Percentiles rank a stretch among this genome's conserved stretches.
These are phyloP conservation scores for Protosalanx chinensis DNA, from an alignment of 2,797 vertebrate genomes.

Conservation along the genomic window DNA sequence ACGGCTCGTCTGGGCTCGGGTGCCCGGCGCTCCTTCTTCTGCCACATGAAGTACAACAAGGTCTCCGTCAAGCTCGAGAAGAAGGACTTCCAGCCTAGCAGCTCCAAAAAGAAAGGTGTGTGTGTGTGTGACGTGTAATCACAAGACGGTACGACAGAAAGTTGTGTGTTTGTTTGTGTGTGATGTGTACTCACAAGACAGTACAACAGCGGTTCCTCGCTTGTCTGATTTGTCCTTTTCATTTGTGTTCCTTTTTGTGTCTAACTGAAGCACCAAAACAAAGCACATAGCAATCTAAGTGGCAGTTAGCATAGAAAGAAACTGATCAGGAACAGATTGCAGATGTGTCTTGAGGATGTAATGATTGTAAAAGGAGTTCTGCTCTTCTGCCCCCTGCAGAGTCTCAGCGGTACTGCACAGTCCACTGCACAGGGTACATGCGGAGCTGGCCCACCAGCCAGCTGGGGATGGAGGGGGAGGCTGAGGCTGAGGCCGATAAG, in stretches of 20 bases:
- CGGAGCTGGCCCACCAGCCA: conserved; percentile 85
- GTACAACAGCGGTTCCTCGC: too few species aligned
- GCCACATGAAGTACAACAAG: conserved; percentile 87
- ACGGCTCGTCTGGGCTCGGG: conserved; percentile 80
- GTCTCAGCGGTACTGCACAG: conserved; percentile 87
- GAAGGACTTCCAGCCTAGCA: conserved; percentile 73
- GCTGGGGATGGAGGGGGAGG: conserved; percentile 79
- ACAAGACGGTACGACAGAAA: background rate
- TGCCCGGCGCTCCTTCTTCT: conserved; percentile 92
- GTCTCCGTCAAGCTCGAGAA: conserved; percentile 79
- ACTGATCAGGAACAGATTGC: too few species aligned
- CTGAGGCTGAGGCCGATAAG: conserved; percentile 76
- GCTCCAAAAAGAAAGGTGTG: conserved; percentile 88
- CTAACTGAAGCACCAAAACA: too few species aligned
- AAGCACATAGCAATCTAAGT: too few species aligned
- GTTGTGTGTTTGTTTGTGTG: background rate
- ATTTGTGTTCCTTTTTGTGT: too few species aligned
- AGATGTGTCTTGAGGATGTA: too few species aligned
- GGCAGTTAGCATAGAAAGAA: too few species aligned
- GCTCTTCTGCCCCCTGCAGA: conserved; percentile 65
- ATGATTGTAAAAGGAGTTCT: background rate
- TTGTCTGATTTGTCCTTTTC: too few species aligned
- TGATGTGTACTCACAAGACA: too few species aligned
- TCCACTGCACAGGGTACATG: conserved; percentile 94
- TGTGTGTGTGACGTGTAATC: too few species aligned